phyloP scores from a whole-genome alignment of 2,113 vertebrate species.

The Phrynosoma platyrhinos region DNA sequence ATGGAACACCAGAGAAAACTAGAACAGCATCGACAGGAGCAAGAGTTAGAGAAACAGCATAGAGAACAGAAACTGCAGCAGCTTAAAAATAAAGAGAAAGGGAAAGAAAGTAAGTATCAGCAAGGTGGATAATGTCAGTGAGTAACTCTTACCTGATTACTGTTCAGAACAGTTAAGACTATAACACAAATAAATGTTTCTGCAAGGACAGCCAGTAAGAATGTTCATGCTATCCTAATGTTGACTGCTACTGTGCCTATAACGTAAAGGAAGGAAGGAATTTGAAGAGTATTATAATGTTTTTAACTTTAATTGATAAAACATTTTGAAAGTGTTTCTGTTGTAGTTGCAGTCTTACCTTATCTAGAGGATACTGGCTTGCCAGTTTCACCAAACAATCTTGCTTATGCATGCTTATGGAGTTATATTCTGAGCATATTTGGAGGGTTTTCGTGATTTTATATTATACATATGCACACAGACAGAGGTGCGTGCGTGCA shows the following conservation, averaged over 20 bases:
- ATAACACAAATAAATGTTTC: neutral
- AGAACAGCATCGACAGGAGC: slow-evolving; percentile 93
- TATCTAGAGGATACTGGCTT: neutral
- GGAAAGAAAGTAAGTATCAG: slow-evolving; percentile 92
- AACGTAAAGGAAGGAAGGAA: neutral
- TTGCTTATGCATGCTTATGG: neutral
- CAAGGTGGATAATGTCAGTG: neutral
- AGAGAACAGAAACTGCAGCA: slow-evolving; percentile 94
- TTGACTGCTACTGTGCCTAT: neutral
- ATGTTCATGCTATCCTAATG: slow-evolving; percentile 26
- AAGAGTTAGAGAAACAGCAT: slow-evolving; percentile 96
- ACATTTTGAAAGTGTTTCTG: neutral
- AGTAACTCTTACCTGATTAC: neutral
- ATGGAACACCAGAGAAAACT: slow-evolving; percentile 96
- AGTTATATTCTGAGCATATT: too few species aligned
- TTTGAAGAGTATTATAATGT: neutral
- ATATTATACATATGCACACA: too few species aligned
- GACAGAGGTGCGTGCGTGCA: too few species aligned
- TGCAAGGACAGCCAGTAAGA: neutral
- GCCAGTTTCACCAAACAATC: neutral
- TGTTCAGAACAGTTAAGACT: neutral
- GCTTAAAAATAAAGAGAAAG: slow-evolving; percentile 97
- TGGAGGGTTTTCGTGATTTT: too few species aligned
- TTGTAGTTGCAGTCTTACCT: neutral
- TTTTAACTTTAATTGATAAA: neutral